Evolutionary conservation across 2,888 invertebrate species (phyloP).

Genomic region (Leucozona laternaria): DNA sequence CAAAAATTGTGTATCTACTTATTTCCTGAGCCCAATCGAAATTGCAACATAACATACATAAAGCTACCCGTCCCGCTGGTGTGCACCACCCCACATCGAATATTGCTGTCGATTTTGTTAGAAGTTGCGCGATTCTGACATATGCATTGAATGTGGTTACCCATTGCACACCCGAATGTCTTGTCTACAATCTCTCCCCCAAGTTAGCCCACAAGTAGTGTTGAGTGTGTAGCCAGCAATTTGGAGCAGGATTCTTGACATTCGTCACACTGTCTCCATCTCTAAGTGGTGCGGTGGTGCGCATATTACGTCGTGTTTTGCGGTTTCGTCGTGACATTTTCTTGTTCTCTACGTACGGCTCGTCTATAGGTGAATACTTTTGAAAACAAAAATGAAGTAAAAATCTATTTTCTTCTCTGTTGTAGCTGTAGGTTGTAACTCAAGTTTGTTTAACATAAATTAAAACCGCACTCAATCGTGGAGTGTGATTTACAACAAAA

Average conservation of each 20-base stretch:
- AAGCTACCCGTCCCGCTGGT: not conserved
- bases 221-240: slow-evolving; percentile 32
- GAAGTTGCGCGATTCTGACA: slow-evolving; percentile 60
- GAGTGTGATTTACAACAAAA: slow-evolving; percentile 69
- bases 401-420: no score
- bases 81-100: not conserved
- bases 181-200: slow-evolving; percentile 49
- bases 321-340: slow-evolving; percentile 67
- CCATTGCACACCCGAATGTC: slow-evolving; percentile 53
- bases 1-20: not conserved
- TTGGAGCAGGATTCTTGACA: slow-evolving; percentile 70
- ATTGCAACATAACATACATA: slow-evolving; percentile 44
- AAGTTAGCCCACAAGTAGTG: slow-evolving; percentile 21
- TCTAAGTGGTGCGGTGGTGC: slow-evolving; percentile 39
- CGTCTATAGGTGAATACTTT: slow-evolving; percentile 24
- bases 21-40: slow-evolving; percentile 51
- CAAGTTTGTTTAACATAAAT: slow-evolving; percentile 58
- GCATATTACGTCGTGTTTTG: slow-evolving; percentile 56
- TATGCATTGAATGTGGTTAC: slow-evolving; percentile 59
- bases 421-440: slow-evolving; percentile 39
- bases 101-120: slow-evolving; percentile 63
- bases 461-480: slow-evolving; percentile 60
- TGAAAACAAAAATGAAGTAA: slow-evolving; percentile 8
- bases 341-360: slow-evolving; percentile 50
- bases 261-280: slow-evolving; percentile 57